These are phyloP conservation scores for Acronicta leporina DNA, from an alignment of 2,888 invertebrate genomes.

Conservation along the genomic window DNA sequence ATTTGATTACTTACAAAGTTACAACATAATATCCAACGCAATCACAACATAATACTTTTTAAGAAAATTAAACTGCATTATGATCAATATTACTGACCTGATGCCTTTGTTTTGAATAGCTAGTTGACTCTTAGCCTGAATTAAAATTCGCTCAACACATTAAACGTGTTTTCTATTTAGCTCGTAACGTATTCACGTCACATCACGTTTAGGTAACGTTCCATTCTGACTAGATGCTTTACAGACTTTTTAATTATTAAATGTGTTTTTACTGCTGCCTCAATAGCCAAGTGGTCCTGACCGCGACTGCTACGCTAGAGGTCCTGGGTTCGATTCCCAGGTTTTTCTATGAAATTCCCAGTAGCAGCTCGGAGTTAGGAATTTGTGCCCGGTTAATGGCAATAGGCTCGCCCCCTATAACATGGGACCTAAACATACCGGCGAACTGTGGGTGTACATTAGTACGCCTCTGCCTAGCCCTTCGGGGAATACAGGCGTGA, in stretches of 20 bases:
- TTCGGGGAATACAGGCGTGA: too few species aligned
- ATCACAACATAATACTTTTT: neutral
- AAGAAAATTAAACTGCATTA: neutral
- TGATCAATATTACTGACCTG: neutral
- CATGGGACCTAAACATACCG: too few species aligned
- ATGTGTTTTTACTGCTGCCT: constrained; percentile 59
- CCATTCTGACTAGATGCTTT: constrained; percentile 50
- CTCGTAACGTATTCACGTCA: constrained; percentile 71
- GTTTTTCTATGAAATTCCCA: too few species aligned
- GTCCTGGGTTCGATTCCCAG: too few species aligned
- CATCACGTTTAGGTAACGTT: constrained; percentile 70
- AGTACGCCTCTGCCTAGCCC: too few species aligned
- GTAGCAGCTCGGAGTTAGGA: too few species aligned
- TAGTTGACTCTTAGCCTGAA: constrained; percentile 14
- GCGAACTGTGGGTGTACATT: too few species aligned
- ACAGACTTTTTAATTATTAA: constrained; percentile 63
- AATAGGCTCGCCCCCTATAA: too few species aligned
- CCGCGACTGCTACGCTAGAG: too few species aligned
- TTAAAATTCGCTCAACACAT: constrained; percentile 15
- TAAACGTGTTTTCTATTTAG: constrained; percentile 56
- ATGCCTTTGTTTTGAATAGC: constrained; percentile 5
- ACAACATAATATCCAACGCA: neutral
- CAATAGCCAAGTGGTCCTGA: too few species aligned
- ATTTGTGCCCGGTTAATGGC: too few species aligned
- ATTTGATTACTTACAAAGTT: too few species aligned